Conservation (phyloP, 2,113 vertebrate species). For the Anoplopoma fimbria region DNA sequence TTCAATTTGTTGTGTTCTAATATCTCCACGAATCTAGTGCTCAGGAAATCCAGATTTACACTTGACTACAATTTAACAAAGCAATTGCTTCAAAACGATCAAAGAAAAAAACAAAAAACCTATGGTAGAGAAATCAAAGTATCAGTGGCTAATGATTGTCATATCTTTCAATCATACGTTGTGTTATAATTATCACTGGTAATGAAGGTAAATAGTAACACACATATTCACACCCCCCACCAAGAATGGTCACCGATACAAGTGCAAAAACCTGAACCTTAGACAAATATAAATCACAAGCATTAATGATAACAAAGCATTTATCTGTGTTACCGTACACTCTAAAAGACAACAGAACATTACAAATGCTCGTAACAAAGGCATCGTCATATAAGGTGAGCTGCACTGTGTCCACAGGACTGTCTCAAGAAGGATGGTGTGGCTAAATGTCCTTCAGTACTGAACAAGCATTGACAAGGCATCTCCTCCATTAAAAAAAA, state of each 20-base stretch:
- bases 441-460: constrained; percentile 23
- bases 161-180: constrained; percentile 26
- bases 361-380: constrained; percentile 38
- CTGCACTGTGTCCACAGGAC: constrained; percentile 46
- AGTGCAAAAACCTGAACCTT: constrained; percentile 1
- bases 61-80: not conserved
- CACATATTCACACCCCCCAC: constrained; percentile 3
- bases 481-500: constrained; percentile 10
- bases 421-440: constrained; percentile 16
- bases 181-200: constrained; percentile 44
- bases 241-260: not conserved
- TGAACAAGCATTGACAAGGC: not conserved
- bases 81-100: not conserved
- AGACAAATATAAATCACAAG: constrained; percentile 33
- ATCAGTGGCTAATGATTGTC: constrained; percentile 47
- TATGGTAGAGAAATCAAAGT: not conserved
- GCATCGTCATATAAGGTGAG: constrained; percentile 32
- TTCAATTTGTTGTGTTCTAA: not conserved
- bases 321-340: constrained; percentile 9
- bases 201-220: constrained; percentile 39
- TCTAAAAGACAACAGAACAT: constrained; percentile 19
- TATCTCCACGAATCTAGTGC: not conserved
- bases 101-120: not conserved
- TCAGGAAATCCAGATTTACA: not conserved
- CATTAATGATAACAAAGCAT: constrained; percentile 10